Percentiles rank a stretch among this genome's conserved stretches.
Conservation (phyloP, 2,797 vertebrate genomes). For the Coluber constrictor region DNA sequence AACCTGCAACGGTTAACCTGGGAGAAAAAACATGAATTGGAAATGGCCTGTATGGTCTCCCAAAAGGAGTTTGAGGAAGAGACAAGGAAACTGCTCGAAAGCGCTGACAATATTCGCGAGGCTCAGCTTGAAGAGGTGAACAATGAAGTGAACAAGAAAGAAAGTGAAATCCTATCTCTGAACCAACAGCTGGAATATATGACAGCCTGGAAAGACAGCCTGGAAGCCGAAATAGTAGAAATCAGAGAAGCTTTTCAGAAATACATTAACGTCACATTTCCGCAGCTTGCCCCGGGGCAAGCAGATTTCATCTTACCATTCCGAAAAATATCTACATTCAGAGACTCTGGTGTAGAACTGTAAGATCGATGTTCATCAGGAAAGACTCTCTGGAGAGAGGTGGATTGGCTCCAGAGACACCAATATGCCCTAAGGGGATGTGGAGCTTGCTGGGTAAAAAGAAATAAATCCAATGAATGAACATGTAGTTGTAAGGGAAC, state of each 20-base stretch:
- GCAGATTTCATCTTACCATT: slow-evolving; percentile 71
- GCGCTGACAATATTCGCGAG: slow-evolving; percentile 46
- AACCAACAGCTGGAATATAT: slow-evolving; percentile 53
- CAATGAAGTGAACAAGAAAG: slow-evolving; percentile 41
- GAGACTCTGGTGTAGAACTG: not conserved
- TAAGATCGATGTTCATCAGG: not conserved
- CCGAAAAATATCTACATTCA: slow-evolving; percentile 49
- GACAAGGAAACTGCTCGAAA: slow-evolving; percentile 45
- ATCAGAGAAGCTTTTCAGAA: slow-evolving; percentile 70
- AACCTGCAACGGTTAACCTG: slow-evolving; percentile 35
- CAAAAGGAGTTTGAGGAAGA: slow-evolving; percentile 53
- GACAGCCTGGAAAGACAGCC: slow-evolving; percentile 66
- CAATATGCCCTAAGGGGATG: not conserved
- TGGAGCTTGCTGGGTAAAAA: not conserved
- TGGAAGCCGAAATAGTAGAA: slow-evolving; percentile 68
- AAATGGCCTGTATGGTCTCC: slow-evolving; percentile 26
- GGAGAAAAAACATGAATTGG: slow-evolving; percentile 54
- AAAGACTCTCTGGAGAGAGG: not conserved
- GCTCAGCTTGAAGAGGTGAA: slow-evolving; percentile 46
- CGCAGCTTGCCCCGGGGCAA: slow-evolving; percentile 66
- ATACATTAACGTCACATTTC: slow-evolving; percentile 67
- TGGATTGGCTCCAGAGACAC: not conserved
- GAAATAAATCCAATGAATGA: slow-evolving; percentile 31
- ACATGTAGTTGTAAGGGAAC: not conserved
- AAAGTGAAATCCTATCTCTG: slow-evolving; percentile 50